A percentile compares a stretch with the other conserved stretches of the same genome.
Evolutionary conservation across 37 sponge, comb jelly and placozoan genomes (phyloP).

Genomic region (Oscarella lobularis): DNA sequence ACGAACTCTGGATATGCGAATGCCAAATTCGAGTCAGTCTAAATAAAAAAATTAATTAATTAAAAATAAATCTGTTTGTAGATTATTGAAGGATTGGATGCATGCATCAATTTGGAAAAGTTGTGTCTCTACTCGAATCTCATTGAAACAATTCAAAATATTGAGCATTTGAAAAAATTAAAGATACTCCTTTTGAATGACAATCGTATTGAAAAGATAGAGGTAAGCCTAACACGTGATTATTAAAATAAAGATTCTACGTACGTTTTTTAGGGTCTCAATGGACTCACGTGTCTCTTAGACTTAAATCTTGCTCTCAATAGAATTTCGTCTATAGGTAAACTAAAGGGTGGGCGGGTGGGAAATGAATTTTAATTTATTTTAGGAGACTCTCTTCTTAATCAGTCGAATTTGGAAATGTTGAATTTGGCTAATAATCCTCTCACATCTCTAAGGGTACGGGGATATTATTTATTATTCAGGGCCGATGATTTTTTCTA

Average conservation of each 20-base stretch:
- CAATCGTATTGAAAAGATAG: constrained; percentile 49
- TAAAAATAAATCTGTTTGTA: constrained; percentile 16
- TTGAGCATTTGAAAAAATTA: constrained; percentile 35
- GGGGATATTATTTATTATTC: background rate
- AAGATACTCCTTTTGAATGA: constrained; percentile 66
- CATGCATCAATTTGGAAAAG: constrained; percentile 28
- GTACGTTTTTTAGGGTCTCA: constrained; percentile 25
- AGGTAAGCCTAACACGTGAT: constrained; percentile 24
- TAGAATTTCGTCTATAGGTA: constrained; percentile 34
- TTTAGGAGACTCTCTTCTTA: constrained; percentile 13
- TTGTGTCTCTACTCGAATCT: constrained; percentile 63
- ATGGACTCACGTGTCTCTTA: constrained; percentile 11
- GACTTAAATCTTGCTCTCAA: constrained; percentile 73
- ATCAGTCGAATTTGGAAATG: constrained; percentile 17
- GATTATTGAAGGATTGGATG: constrained; percentile 41
- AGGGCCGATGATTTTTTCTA: constrained; percentile 5
- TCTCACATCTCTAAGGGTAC: constrained; percentile 39
- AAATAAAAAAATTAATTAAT: background rate
- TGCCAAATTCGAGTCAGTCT: constrained; percentile 34
- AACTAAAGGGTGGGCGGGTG: background rate
- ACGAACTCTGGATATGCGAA: constrained; percentile 84
- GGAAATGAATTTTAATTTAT: background rate
- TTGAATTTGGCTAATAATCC: constrained; percentile 66
- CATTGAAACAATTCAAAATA: constrained; percentile 50
- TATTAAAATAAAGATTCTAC: background rate